Conservation (phyloP, 2,888 invertebrate species). For the Clivina fossor region DNA sequence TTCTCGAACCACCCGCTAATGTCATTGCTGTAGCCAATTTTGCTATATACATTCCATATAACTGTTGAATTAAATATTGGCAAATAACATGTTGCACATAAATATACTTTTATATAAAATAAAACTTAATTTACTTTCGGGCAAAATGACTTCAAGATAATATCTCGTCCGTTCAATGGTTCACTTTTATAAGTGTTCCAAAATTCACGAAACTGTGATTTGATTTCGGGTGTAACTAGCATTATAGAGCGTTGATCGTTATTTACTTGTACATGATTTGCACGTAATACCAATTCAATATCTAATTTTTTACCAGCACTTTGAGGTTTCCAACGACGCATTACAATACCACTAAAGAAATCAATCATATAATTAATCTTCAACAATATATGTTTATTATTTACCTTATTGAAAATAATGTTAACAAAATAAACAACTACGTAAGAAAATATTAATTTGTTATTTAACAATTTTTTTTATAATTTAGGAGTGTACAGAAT, state of each 20-base stretch:
- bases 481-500: no score
- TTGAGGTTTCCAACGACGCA: slow-evolving; percentile 71
- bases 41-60: slow-evolving; percentile 84
- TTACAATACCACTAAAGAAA: slow-evolving; percentile 71
- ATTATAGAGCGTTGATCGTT: slow-evolving; percentile 55
- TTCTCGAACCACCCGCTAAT: slow-evolving; percentile 60
- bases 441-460: no score
- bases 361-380: no score
- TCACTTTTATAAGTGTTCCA: slow-evolving; percentile 67
- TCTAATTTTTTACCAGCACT: slow-evolving; percentile 63
- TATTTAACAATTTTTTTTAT: no score
- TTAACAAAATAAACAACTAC: no score
- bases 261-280: slow-evolving; percentile 70
- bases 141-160: slow-evolving; percentile 77
- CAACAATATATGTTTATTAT: no score
- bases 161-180: slow-evolving; percentile 73
- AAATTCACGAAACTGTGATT: slow-evolving; percentile 69
- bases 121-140: slow-evolving; percentile 64
- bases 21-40: slow-evolving; percentile 81
- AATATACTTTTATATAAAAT: slow-evolving; percentile 7
- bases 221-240: slow-evolving; percentile 64
- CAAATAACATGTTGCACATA: slow-evolving; percentile 6
- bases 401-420: no score
- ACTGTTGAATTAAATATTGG: slow-evolving; percentile 54
- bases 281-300: slow-evolving; percentile 70